phyloP scores from a whole-genome alignment of 1,140 invertebrate species.

The Musca domestica region DNA sequence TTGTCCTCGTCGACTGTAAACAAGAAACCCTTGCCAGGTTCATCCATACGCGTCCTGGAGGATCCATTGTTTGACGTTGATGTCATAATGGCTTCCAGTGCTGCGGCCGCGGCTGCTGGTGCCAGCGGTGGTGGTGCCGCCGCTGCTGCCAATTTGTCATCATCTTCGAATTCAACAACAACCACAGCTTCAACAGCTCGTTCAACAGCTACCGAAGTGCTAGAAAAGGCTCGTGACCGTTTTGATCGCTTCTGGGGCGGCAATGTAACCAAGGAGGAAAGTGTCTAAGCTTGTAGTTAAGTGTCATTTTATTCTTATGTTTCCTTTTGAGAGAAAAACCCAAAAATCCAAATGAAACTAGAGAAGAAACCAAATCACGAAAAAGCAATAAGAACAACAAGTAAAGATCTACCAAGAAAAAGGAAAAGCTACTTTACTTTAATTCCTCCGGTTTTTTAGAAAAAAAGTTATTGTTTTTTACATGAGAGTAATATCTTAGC shows the following conservation, averaged over 20 bases:
- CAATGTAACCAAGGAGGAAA: conserved; percentile 48
- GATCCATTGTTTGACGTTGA: conserved; percentile 58
- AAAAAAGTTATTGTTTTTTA: no score
- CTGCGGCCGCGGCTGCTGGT: conserved; percentile 39
- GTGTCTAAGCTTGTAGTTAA: conserved; percentile 37
- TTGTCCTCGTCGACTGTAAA: conserved; percentile 16
- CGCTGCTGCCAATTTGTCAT: conserved; percentile 27
- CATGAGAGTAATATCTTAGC: no score
- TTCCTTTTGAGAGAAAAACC: not conserved
- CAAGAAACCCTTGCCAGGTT: conserved; percentile 55
- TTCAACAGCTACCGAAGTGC: conserved; percentile 69
- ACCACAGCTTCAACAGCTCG: conserved; percentile 54
- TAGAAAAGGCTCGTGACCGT: conserved; percentile 77
- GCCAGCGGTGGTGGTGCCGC: not conserved
- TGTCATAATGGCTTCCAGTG: conserved; percentile 28
- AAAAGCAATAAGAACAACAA: no score
- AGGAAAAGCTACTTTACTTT: no score
- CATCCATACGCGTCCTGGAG: conserved; percentile 58
- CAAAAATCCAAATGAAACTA: not conserved
- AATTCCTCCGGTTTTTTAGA: no score
- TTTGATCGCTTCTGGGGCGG: conserved; percentile 85
- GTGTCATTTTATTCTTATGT: not conserved
- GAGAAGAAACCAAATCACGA: not conserved
- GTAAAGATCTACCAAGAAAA: no score
- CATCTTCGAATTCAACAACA: conserved; percentile 40